These are phyloP conservation scores for Patella vulgata DNA, from an alignment of 1,140 invertebrate species.

Conservation along the genomic window DNA sequence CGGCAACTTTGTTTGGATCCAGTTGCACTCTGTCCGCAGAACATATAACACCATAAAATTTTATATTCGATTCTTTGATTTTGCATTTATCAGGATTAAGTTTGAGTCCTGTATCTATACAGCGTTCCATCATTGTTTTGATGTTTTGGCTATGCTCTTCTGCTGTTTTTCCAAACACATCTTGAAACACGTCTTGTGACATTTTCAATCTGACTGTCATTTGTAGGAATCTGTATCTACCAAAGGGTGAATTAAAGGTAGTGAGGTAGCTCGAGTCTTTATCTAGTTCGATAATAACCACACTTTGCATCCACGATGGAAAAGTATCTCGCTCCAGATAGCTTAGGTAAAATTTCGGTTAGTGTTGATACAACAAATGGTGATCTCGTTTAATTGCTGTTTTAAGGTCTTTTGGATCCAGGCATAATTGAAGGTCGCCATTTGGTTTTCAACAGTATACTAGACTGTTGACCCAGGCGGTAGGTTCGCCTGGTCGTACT, in stretches of 20 bases:
- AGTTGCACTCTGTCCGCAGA: conserved; percentile 17
- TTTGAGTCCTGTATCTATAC: conserved; percentile 12
- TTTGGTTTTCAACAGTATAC: conserved; percentile 30
- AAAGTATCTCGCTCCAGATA: conserved; percentile 27
- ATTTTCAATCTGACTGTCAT: conserved; percentile 54
- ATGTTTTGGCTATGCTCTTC: not conserved
- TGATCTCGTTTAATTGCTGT: conserved; percentile 59
- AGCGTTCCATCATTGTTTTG: not conserved
- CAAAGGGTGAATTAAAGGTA: conserved; percentile 69
- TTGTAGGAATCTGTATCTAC: not conserved
- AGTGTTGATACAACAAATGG: conserved; percentile 27
- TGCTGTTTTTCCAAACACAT: conserved; percentile 21
- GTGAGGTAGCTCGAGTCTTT: conserved; percentile 54
- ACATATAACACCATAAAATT: conserved; percentile 25
- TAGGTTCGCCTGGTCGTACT: conserved; percentile 30
- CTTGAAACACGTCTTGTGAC: conserved; percentile 28
- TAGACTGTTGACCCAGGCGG: conserved; percentile 39
- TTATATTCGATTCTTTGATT: conserved; percentile 14
- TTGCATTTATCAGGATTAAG: conserved; percentile 25
- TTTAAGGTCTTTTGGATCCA: conserved; percentile 70
- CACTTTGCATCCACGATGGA: conserved; percentile 21
- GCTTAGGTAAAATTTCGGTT: conserved; percentile 23
- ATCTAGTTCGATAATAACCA: conserved; percentile 58
- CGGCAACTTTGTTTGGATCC: conserved; percentile 25
- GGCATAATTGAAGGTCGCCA: conserved; percentile 65